These are phyloP conservation scores for Timema podura DNA, from an alignment of 2,888 invertebrate genomes.

Conservation along the genomic window DNA sequence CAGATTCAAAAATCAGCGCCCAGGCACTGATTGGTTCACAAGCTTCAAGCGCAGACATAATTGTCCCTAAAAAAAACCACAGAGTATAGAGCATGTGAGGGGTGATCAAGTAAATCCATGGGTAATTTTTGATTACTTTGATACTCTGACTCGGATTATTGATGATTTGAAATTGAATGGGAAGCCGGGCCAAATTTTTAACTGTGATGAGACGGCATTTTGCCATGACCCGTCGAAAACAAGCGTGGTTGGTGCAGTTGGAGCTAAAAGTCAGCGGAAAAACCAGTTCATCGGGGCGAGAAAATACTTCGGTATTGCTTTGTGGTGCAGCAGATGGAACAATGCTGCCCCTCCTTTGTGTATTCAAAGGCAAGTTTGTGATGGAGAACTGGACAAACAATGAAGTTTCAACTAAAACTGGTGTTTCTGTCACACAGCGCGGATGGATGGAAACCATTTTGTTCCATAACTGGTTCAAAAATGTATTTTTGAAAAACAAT, in stretches of 20 bases:
- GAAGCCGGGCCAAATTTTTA: background rate
- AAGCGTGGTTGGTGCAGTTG: background rate
- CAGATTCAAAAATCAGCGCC: background rate
- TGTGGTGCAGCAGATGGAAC: background rate
- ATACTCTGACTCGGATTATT: background rate
- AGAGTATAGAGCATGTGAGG: background rate
- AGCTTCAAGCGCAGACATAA: background rate
- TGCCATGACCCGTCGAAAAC: no score
- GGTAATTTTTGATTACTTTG: constrained; percentile 3
- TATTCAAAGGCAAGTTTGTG: constrained; percentile 5
- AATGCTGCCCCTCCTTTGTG: constrained; percentile 7
- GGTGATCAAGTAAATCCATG: background rate
- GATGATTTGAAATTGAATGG: background rate
- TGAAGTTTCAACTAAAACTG: background rate
- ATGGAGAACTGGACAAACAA: constrained; percentile 8
- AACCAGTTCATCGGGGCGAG: constrained; percentile 5
- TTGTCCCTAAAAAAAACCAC: background rate
- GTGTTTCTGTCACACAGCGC: background rate
- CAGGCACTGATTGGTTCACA: background rate
- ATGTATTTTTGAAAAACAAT: background rate
- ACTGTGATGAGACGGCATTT: background rate
- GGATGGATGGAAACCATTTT: background rate
- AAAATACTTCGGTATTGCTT: constrained; percentile 2
- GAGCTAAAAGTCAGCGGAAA: background rate
- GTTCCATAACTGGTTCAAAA: background rate